Percentiles rank a stretch among this genome's conserved stretches.
Conservation (phyloP, 2,113 vertebrate species). For the Puma concolor region DNA sequence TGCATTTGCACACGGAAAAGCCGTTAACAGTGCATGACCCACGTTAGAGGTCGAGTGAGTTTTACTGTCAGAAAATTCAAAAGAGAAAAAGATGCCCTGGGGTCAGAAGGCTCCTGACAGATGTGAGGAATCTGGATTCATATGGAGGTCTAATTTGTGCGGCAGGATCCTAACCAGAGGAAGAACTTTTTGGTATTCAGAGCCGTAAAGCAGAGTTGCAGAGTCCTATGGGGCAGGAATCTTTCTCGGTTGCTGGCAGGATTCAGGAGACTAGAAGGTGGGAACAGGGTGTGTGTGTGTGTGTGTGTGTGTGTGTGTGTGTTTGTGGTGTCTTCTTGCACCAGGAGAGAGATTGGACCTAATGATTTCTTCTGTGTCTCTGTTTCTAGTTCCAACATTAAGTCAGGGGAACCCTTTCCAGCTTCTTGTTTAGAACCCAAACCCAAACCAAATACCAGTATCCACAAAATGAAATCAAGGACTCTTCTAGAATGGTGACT, state of each 20-base stretch:
- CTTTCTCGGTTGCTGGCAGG: neutral
- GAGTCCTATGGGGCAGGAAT: neutral
- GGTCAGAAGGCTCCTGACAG: neutral
- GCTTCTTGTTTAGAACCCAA: neutral
- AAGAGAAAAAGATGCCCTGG: neutral
- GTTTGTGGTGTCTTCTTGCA: neutral
- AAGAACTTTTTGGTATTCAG: neutral
- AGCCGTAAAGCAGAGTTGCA: accelerated
- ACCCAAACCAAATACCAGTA: neutral
- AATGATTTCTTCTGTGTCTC: neutral
- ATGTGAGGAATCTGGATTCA: neutral
- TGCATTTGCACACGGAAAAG: no score
- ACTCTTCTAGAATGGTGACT: neutral
- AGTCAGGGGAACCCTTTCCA: neutral
- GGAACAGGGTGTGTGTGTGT: no score
- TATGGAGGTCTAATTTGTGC: neutral
- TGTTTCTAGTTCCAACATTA: neutral
- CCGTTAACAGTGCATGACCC: neutral
- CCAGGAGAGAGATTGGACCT: neutral
- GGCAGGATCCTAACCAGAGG: no score
- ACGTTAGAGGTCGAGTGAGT: neutral
- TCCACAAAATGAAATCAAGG: neutral
- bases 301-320: neutral
- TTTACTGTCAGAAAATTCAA: neutral
- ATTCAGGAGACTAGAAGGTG: neutral